Percentiles rank a stretch among this genome's conserved stretches.
These are phyloP conservation scores for Polyploca ridens DNA, from an alignment of 2,888 invertebrate genomes.

Conservation along the genomic window DNA sequence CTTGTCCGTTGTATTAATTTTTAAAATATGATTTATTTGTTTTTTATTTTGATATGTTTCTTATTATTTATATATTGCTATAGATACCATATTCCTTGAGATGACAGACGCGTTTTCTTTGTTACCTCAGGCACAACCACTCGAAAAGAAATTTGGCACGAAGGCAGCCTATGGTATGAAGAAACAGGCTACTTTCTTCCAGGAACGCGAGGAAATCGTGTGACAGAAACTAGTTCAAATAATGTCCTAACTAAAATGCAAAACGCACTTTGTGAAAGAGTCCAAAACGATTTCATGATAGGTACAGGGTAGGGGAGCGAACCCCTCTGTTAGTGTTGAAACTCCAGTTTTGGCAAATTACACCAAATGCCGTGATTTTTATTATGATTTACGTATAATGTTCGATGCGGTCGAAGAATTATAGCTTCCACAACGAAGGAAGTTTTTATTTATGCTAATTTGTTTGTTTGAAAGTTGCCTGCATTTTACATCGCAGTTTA, in stretches of 20 bases:
- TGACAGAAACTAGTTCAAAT: not conserved
- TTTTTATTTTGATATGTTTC: too few relatives aligned
- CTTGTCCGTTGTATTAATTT: not conserved
- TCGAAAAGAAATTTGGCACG: too few relatives aligned
- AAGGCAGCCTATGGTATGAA: too few relatives aligned
- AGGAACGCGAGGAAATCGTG: too few relatives aligned
- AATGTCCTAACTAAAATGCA: not conserved
- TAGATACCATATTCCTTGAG: too few relatives aligned
- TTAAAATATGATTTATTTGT: too few relatives aligned
- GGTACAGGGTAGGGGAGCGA: constrained; percentile 17
- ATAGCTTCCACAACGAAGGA: not conserved
- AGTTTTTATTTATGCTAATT: not conserved
- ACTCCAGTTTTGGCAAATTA: constrained; percentile 47
- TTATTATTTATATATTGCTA: too few relatives aligned
- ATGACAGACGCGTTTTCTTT: too few relatives aligned
- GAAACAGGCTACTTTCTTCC: too few relatives aligned
- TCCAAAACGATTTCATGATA: constrained; percentile 4
- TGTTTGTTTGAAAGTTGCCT: not conserved
- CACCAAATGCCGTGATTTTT: constrained; percentile 44
- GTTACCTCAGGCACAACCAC: too few relatives aligned
- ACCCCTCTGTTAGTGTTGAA: constrained; percentile 15
- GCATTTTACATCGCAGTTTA: not conserved
- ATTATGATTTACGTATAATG: constrained; percentile 34
- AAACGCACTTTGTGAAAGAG: not conserved
- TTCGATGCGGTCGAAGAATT: constrained; percentile 15